phyloP scores from a whole-genome alignment of 2,797 vertebrate genomes.

The Amblyraja radiata region DNA sequence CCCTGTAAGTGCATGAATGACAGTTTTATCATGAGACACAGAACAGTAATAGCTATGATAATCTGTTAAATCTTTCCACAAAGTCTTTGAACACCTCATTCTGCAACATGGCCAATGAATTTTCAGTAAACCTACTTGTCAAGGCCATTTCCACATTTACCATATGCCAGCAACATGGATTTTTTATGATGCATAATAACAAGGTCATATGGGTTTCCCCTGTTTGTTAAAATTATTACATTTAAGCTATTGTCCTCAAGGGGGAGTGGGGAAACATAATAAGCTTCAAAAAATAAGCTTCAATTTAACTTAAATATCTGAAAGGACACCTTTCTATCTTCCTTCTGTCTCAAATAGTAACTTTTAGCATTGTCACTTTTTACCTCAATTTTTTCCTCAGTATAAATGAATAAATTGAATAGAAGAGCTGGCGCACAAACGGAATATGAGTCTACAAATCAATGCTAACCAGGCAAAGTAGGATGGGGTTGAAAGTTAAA shows the following conservation, averaged over 20 bases:
- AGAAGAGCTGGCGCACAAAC: neutral
- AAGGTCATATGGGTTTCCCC: neutral
- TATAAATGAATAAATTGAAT: neutral
- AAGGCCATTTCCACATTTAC: conserved; percentile 14
- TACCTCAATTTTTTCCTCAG: neutral
- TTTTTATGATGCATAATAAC: neutral
- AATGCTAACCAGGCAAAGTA: neutral
- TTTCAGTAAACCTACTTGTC: conserved; percentile 18
- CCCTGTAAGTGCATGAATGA: conserved; percentile 32
- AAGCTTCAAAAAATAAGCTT: neutral
- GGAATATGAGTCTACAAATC: neutral
- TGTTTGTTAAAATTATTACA: neutral
- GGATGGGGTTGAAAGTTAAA: neutral
- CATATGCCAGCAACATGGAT: conserved; percentile 10
- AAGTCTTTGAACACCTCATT: conserved; percentile 33
- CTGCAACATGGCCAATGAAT: conserved; percentile 30
- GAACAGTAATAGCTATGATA: conserved; percentile 26
- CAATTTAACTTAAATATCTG: neutral
- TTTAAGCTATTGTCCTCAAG: neutral
- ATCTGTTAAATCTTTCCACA: conserved; percentile 36
- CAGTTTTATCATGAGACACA: conserved; percentile 31
- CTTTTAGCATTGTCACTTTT: neutral
- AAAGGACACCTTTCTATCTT: neutral
- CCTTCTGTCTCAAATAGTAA: conserved; percentile 14
- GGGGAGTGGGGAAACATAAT: neutral